Evolutionary conservation across 2,113 vertebrate species (phyloP).

Genomic region (Accipiter cooperii): DNA sequence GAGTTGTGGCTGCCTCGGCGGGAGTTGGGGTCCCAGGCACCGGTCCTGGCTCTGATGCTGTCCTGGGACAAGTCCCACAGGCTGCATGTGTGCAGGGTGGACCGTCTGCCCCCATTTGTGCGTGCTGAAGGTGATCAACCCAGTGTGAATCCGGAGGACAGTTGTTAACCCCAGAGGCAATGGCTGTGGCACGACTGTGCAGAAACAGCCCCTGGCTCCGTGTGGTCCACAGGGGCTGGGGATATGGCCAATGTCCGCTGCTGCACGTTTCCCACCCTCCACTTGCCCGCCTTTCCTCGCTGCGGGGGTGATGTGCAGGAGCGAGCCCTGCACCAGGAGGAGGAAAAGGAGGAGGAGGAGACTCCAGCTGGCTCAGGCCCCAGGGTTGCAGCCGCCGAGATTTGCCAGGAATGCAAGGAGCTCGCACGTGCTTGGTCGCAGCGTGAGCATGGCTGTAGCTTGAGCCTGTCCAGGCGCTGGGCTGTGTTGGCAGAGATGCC

Average conservation of each 20-base stretch:
- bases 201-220: not conserved
- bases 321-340: not conserved
- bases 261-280: not conserved
- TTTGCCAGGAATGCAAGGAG: not conserved
- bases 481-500: not conserved
- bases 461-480: not conserved
- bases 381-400: not conserved
- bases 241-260: not conserved
- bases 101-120: fast-evolving
- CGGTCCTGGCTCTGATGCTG: not conserved
- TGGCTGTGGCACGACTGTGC: not conserved
- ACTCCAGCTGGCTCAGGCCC: not conserved
- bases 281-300: fast-evolving
- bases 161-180: not conserved
- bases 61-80: not conserved
- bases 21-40: not conserved
- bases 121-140: not conserved
- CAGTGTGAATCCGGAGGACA: not conserved
- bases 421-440: fast-evolving
- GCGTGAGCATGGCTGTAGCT: fast-evolving
- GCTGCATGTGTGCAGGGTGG: not conserved
- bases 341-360: not conserved
- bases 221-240: not conserved
- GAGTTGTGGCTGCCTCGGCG: not conserved
- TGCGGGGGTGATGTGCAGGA: not conserved